These are phyloP conservation scores for Drosophila merina DNA, from an alignment of 2,888 invertebrate species.

Conservation along the genomic window DNA sequence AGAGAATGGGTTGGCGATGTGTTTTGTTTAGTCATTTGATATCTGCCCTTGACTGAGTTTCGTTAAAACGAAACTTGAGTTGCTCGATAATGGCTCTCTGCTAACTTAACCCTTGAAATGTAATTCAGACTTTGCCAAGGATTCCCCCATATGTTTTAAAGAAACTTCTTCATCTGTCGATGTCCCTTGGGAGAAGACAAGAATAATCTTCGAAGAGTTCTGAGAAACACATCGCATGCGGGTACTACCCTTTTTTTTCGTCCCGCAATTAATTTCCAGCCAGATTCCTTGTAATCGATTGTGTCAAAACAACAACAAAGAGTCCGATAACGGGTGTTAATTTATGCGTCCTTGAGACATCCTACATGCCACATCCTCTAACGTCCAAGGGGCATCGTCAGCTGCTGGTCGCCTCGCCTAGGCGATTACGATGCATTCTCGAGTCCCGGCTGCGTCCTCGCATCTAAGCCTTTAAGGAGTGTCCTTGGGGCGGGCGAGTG, in stretches of 20 bases:
- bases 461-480: constrained; percentile 28
- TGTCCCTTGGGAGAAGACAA: background rate
- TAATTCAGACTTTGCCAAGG: too few relatives aligned
- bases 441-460: constrained; percentile 23
- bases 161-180: constrained; percentile 16
- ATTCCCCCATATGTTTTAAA: background rate
- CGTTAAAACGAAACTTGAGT: background rate
- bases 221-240: constrained; percentile 14
- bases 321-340: constrained; percentile 45
- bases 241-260: constrained; percentile 20
- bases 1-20: background rate
- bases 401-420: background rate
- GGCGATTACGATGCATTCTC: constrained; percentile 16
- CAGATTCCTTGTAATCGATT: constrained; percentile 62
- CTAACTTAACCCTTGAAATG: constrained; percentile 3
- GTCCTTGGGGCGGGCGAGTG: constrained; percentile 26
- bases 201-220: constrained; percentile 20
- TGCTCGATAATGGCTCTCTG: background rate
- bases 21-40: background rate
- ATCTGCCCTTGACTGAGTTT: constrained; percentile 10
- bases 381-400: background rate
- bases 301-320: constrained; percentile 56
- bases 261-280: constrained; percentile 49
- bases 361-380: background rate
- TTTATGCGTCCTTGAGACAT: constrained; percentile 45